Evolutionary conservation across 1,140 invertebrate species (phyloP).

Genomic region (Colletes latitarsis): DNA sequence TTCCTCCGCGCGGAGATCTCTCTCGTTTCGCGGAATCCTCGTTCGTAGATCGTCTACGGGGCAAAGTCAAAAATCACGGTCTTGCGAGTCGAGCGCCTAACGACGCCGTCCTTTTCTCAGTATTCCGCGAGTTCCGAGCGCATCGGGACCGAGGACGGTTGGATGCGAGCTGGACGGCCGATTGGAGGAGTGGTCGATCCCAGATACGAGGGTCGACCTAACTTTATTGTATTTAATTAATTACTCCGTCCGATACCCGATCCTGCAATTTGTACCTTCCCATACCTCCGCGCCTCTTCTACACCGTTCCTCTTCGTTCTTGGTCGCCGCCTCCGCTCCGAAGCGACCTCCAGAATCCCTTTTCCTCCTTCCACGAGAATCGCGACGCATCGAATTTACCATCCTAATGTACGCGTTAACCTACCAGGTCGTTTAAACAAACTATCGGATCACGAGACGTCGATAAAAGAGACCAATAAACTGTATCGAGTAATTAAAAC

Average conservation of each 20-base stretch:
- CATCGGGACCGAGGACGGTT: conserved; percentile 52
- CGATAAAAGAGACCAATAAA: too few species aligned
- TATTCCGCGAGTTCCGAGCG: conserved; percentile 59
- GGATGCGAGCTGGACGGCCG: conserved; percentile 59
- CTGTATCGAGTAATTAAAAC: too few species aligned
- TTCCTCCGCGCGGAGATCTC: not conserved
- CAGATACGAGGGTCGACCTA: conserved; percentile 73
- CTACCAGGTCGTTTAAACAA: not conserved
- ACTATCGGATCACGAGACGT: too few species aligned
- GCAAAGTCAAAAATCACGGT: conserved; percentile 50
- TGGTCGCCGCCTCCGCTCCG: conserved; percentile 51
- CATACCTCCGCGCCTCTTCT: conserved; percentile 30
- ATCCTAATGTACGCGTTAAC: not conserved
- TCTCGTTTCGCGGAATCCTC: conserved; percentile 35
- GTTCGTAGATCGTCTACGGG: conserved; percentile 28
- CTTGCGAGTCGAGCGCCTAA: conserved; percentile 10
- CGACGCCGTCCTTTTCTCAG: conserved; percentile 36
- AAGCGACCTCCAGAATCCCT: conserved; percentile 37
- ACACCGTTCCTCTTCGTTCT: conserved; percentile 17
- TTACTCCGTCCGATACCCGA: conserved; percentile 71
- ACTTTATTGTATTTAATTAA: conserved; percentile 77
- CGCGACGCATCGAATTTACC: not conserved
- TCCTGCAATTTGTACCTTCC: conserved; percentile 72
- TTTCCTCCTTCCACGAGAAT: conserved; percentile 14
- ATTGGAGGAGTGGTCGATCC: conserved; percentile 72